Base-by-base conservation (phyloP, 2,888 invertebrate species). In the Palloptera scutellata region DNA sequence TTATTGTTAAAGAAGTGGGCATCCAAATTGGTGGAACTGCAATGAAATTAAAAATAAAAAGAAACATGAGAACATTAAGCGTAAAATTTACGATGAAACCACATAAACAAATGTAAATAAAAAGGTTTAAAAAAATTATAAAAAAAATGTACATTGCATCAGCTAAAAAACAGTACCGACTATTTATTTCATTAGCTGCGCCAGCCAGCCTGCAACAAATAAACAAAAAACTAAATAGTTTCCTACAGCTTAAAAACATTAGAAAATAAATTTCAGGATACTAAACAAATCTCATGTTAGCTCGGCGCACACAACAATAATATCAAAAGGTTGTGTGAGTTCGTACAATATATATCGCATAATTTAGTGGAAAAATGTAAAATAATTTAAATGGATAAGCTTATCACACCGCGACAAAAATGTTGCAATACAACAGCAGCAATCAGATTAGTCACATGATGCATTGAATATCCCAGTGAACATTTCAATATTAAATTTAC, bases 1-100 rank as follows among this genome's bases (percentile, higher is more conserved):
- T 88, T 89, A 72, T 90, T 90, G 75, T 89, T 88, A 78, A 93
- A 89, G 73, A 91, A 89, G 67, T 90, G 87, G 76, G 92, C 92
- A 77, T 92, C 94, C 66, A 96, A 83, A 71, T 89, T 75, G 43
- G 67, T 65, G 69, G 73, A 62, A 63, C 73, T 73, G 64, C 11
- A 66, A 62, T 17, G 53, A 67, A 51, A 67, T 43, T 54, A 69
- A 60, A 51, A 63, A 45, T 19, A 45, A 59, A 59, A 15, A 17
- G 12, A 11, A 48, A 48, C 48, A 48, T 48, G 48, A 13, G 5
- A 48, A 30, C 30, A 30, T 30, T 30, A 30, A 30, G 30, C 30
- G 30, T 52, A 30, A 20, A 30, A 54, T 54, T 54, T 54, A 54
- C 19, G n/a, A 54, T 54, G 12, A n/a, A 51, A 1, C 43, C 52